Conservation (phyloP, 1,140 invertebrate species). For the Eurosta solidaginis region DNA sequence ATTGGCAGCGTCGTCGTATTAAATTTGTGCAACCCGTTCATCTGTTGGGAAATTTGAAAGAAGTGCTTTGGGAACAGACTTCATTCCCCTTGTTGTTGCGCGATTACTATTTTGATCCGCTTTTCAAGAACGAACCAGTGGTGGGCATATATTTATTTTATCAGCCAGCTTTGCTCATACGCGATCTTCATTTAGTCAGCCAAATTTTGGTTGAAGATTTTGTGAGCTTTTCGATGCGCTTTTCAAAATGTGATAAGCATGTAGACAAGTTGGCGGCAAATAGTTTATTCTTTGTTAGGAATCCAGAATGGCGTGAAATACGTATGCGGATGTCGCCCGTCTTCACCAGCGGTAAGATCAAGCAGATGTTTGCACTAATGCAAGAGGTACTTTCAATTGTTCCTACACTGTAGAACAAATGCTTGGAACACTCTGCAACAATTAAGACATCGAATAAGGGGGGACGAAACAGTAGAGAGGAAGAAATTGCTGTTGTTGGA, state of each 20-base stretch:
- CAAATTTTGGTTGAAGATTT: slow-evolving; percentile 63
- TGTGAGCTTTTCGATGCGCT: slow-evolving; percentile 56
- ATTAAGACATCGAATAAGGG: too few species aligned
- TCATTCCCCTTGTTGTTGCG: slow-evolving; percentile 51
- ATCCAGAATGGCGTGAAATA: slow-evolving; percentile 63
- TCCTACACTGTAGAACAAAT: not conserved
- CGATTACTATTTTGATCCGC: slow-evolving; percentile 50
- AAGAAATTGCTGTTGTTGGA: not conserved
- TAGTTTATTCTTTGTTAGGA: slow-evolving; percentile 52
- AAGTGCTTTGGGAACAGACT: slow-evolving; percentile 48
- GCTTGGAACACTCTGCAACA: too few species aligned
- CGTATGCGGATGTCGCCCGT: slow-evolving; percentile 63
- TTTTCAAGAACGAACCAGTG: slow-evolving; percentile 50
- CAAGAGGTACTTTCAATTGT: slow-evolving; percentile 49
- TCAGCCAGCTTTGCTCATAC: slow-evolving; percentile 61
- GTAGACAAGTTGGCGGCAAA: slow-evolving; percentile 52
- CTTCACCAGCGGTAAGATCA: slow-evolving; percentile 65
- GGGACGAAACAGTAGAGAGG: not conserved
- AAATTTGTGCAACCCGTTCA: slow-evolving; percentile 53
- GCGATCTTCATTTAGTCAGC: slow-evolving; percentile 63
- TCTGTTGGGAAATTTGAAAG: slow-evolving; percentile 51
- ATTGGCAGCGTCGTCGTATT: slow-evolving; percentile 55
- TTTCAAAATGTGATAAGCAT: slow-evolving; percentile 47
- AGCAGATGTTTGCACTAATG: slow-evolving; percentile 64
- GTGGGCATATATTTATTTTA: slow-evolving; percentile 61